phyloP scores from a whole-genome alignment of 2,888 invertebrate genomes.

The Idaea biselata region DNA sequence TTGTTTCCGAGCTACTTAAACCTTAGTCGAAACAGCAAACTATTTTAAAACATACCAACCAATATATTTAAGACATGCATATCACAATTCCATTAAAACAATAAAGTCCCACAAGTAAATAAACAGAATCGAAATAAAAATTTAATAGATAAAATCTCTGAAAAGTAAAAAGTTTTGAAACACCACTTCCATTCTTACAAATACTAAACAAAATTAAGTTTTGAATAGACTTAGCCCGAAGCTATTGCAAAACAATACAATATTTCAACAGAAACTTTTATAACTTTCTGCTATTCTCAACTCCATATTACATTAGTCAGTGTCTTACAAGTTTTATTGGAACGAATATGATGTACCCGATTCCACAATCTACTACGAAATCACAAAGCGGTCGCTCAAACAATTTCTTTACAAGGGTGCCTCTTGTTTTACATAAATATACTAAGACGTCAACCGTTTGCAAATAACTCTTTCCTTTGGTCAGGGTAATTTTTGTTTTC shows the following conservation, averaged over 20 bases:
- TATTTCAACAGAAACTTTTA: slow-evolving; percentile 54
- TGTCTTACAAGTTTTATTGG: slow-evolving; percentile 76
- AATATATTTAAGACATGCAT: background rate
- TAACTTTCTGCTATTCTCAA: slow-evolving; percentile 49
- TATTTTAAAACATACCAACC: no score
- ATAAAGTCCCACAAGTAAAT: background rate
- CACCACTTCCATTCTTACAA: slow-evolving; percentile 6
- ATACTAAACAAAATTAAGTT: slow-evolving; percentile 33
- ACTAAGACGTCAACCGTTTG: slow-evolving; percentile 73
- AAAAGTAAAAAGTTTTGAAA: background rate
- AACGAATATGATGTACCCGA: slow-evolving; percentile 60
- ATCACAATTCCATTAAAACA: background rate
- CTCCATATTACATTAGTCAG: slow-evolving; percentile 71
- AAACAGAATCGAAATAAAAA: background rate
- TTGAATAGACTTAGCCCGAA: slow-evolving; percentile 38
- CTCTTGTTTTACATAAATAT: slow-evolving; percentile 71
- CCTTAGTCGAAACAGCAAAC: no score
- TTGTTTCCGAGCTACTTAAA: no score
- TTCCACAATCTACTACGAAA: slow-evolving; percentile 57
- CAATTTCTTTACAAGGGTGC: slow-evolving; percentile 67
- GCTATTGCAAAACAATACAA: slow-evolving; percentile 56
- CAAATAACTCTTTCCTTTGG: slow-evolving; percentile 70
- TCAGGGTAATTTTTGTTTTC: slow-evolving; percentile 69
- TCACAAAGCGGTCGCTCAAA: slow-evolving; percentile 62
- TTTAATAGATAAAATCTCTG: background rate